Conservation (phyloP, 2,888 invertebrate species). For the Drosophila falleni region DNA sequence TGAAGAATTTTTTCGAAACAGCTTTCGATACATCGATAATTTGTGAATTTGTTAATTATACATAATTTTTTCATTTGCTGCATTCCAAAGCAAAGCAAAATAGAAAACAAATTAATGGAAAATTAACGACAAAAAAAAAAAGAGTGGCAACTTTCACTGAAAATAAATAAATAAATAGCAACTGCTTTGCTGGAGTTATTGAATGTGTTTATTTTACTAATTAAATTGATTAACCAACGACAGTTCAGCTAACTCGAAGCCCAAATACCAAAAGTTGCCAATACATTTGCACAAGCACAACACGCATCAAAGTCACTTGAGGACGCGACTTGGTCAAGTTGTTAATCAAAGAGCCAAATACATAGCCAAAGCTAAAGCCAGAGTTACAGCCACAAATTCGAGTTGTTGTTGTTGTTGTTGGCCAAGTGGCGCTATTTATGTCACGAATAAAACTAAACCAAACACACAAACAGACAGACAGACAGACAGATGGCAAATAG, state of each 20-base stretch:
- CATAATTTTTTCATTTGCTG: conserved; percentile 22
- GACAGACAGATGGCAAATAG: conserved; percentile 25
- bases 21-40: conserved; percentile 7
- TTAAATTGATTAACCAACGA: conserved; percentile 66
- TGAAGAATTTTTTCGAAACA: conserved; percentile 28
- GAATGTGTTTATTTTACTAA: conserved; percentile 66
- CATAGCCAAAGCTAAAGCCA: not conserved
- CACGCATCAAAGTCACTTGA: conserved; percentile 46
- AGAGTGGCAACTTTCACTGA: conserved; percentile 60
- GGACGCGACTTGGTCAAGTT: conserved; percentile 44
- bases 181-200: conserved; percentile 12
- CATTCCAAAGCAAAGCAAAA: conserved; percentile 53
- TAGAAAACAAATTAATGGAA: conserved; percentile 64
- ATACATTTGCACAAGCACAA: conserved; percentile 15
- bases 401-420: conserved; percentile 34
- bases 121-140: conserved; percentile 16
- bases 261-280: conserved; percentile 46
- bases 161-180: conserved; percentile 46
- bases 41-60: conserved; percentile 19
- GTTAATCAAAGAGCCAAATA: conserved; percentile 49
- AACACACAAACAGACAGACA: conserved; percentile 1
- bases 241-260: conserved; percentile 3
- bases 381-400: conserved; percentile 22
- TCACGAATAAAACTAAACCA: conserved; percentile 39
- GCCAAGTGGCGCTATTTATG: conserved; percentile 57